Evolutionary conservation across 2,888 invertebrate genomes (phyloP), one percentile per base, ranked within the genome.

Genomic region (Craniophora ligustri): DNA sequence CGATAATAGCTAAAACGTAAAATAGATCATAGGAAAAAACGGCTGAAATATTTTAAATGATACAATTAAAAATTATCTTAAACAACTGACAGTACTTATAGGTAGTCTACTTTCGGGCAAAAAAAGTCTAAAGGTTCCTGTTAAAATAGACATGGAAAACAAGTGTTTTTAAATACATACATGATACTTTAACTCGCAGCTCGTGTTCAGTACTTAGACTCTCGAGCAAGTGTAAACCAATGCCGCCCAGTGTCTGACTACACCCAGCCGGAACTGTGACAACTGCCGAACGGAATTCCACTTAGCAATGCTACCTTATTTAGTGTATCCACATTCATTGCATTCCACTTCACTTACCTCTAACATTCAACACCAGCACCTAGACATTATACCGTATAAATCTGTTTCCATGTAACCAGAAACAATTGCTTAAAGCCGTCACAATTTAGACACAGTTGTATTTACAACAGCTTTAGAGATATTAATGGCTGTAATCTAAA

Each of bases 231-330:
- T 66, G 46, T 28, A 38, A 36, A 59, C 36, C 18, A n/a, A 38
- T 53, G 60, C 48, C 68, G 63, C 49, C 51, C 38, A 18, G 36
- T 49, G 55, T 55, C 42, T 65, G 57, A n/a, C n/a, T n/a, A n/a
- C 61, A 66, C 40, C 57, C 47, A 77, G 70, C 72, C 81, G 79
- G 81, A 79, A 78, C 77, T 66, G 35, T 75, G 76, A 71, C 76
- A 69, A 63, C 64, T 57, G 58, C 47, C 56, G 56, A 68, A 68
- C 55, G 67, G 67, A 80, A 80, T 81, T 76, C 66, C 49, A 65
- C 61, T 60, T 59, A 67, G 63, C 45, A 67, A 59, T 58, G 57
- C 58, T 50, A 50, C 67, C 70, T 63, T 74, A 71, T 72, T 72
- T 63, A 66, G 72, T 62, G 63, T 60, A 66, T 68, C 72, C 53